Evolutionary conservation across 2,113 vertebrate species (phyloP), one percentile per base, ranked within the genome.

Genomic region (Scophthalmus maximus): DNA sequence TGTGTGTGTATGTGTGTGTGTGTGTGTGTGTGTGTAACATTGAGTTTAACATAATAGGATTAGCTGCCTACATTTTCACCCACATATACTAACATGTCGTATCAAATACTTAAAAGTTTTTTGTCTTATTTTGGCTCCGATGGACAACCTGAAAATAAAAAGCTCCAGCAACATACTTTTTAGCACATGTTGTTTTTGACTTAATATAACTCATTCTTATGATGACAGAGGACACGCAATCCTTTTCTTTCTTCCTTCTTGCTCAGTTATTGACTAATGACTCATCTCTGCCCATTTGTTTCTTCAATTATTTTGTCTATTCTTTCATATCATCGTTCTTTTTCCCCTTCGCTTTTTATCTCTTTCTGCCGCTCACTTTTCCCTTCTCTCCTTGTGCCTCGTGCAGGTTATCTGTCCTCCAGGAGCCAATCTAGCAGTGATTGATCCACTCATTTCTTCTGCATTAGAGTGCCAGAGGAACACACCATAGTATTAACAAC

Each of bases 381-480:
- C 26, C 25, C 2, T 2, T 56, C 34, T 70, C 68, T 69, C 29
- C 67, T 49, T 47, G 68, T 57, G 49, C 61, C 63, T 79, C 66
- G 38, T 57, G 62, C 58, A 69, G 75, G 40, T 81, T 82, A 84
- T 83, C 86, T 86, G 64, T 81, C 84, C 84, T 87, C 72, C 72
- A 83, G 81, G 87, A 90, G 70, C 81, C 79, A 90, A 90, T 89
- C 86, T 88, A 66, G 78, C 81, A 46, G 78, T 89, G 88, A 92
- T 92, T 88, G 89, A 92, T 90, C 86, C 84, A 84, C 88, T 92
- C 84, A 92, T 92, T 86, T 90, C 81, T 80, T 90, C 85, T 78
- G 88, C 89, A 90, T 90, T 90, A 89, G 81, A 83, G 77, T 69
- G 79, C 81, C 73, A 76, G 76, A 79, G 83, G 79, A 88, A 81